These are phyloP conservation scores for Hippocampus kuda DNA, from an alignment of 2,797 vertebrate genomes.

Conservation along the genomic window DNA sequence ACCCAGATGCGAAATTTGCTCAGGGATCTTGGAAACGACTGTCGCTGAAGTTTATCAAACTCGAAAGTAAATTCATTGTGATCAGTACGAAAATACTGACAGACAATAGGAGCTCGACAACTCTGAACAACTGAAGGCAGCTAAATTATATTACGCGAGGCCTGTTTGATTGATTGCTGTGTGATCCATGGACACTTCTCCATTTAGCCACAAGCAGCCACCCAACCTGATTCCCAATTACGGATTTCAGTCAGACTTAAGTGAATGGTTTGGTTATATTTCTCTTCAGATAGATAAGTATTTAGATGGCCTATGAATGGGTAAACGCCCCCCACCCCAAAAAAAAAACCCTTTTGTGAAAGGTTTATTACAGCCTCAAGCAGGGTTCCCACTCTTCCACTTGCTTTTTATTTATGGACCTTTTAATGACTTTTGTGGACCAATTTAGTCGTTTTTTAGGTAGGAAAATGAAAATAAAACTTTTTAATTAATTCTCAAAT, in stretches of 20 bases:
- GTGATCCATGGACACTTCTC: not conserved
- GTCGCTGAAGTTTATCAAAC: constrained; percentile 34
- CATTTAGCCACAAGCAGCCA: constrained; percentile 20
- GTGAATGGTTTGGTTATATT: not conserved
- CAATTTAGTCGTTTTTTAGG: no score
- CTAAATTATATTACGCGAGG: not conserved
- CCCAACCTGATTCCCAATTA: constrained; percentile 22
- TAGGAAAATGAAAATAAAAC: no score
- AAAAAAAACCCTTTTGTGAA: not conserved
- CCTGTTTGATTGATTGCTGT: not conserved
- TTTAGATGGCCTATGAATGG: not conserved
- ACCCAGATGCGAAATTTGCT: constrained; percentile 46
- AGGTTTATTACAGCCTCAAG: not conserved
- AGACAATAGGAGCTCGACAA: constrained; percentile 9
- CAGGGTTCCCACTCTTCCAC: no score
- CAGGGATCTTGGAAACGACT: constrained; percentile 44
- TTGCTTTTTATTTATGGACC: no score
- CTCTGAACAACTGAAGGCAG: not conserved
- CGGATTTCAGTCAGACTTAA: constrained; percentile 36
- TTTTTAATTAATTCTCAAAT: no score
- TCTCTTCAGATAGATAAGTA: not conserved
- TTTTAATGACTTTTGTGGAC: no score
- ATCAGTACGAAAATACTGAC: constrained; percentile 27
- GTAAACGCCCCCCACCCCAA: not conserved
- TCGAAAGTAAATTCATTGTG: constrained; percentile 25